These are phyloP conservation scores for Platypus cylindrus DNA, from an alignment of 2,888 invertebrate species.

Conservation along the genomic window DNA sequence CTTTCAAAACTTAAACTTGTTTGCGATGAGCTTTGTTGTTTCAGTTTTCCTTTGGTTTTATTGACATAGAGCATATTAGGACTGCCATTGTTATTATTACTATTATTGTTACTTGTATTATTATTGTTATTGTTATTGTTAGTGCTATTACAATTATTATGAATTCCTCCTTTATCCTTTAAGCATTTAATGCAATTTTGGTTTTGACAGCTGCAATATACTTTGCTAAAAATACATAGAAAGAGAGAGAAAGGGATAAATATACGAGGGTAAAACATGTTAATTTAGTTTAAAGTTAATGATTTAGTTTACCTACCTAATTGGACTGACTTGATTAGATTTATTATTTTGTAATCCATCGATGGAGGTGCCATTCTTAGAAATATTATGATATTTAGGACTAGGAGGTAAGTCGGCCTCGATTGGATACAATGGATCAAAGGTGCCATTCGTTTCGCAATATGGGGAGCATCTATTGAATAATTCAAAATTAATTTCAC, in stretches of 20 bases:
- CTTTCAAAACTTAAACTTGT: constrained; percentile 41
- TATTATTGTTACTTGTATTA: constrained; percentile 28
- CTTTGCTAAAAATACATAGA: constrained; percentile 7
- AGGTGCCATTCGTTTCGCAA: constrained; percentile 8
- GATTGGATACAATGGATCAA: constrained; percentile 10
- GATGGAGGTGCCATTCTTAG: constrained; percentile 17
- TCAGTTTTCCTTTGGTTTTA: constrained; percentile 27
- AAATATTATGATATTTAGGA: constrained; percentile 20
- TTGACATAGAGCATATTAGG: constrained; percentile 27
- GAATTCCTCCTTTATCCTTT: constrained; percentile 25
- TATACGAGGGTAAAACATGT: too few species aligned
- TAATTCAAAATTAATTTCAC: too few species aligned
- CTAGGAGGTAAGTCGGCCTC: constrained; percentile 16
- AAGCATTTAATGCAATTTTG: constrained; percentile 29
- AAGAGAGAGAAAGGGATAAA: background rate
- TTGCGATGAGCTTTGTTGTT: constrained; percentile 33
- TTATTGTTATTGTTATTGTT: constrained; percentile 29
- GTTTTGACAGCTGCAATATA: constrained; percentile 22
- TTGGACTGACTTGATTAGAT: constrained; percentile 32
- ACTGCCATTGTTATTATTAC: constrained; percentile 25
- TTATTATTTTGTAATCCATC: constrained; percentile 15
- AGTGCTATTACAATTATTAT: constrained; percentile 29
- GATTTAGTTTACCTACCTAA: constrained; percentile 4
- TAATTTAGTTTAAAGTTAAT: too few species aligned
- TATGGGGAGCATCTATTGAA: constrained; percentile 7